A percentile compares a stretch with the other conserved stretches of the same genome.
phyloP scores from a whole-genome alignment of 1,140 invertebrate genomes.

The Pseudomyrmex dendroicus region DNA sequence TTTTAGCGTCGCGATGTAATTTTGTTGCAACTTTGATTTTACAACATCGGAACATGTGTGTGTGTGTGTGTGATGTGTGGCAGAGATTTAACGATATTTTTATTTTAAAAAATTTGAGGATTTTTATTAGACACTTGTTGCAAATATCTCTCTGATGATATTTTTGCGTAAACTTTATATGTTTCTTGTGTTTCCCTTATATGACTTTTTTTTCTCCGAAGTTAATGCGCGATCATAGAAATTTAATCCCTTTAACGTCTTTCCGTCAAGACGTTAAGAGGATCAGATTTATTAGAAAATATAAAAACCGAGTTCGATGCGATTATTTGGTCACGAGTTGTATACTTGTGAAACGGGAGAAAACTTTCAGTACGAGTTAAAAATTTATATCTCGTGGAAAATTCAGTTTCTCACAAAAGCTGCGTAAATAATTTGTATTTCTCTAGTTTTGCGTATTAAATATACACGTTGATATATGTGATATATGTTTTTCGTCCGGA shows the following conservation, averaged over 20 bases:
- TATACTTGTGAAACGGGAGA: too few species aligned
- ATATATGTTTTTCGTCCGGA: not conserved
- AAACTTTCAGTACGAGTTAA: too few species aligned
- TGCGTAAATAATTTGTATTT: not conserved
- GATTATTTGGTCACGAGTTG: too few species aligned
- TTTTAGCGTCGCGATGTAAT: not conserved
- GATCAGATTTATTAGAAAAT: too few species aligned
- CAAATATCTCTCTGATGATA: not conserved
- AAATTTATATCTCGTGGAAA: not conserved
- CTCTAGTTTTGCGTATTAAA: too few species aligned
- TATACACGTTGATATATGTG: not conserved
- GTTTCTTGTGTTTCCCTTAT: too few species aligned
- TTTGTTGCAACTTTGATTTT: not conserved
- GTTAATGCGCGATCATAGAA: too few species aligned
- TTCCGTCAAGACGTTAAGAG: not conserved
- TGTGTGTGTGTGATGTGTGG: too few species aligned
- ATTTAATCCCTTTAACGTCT: too few species aligned
- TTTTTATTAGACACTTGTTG: not conserved
- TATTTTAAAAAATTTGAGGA: not conserved
- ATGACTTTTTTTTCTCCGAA: too few species aligned
- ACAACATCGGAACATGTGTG: not conserved
- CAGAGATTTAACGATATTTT: not conserved
- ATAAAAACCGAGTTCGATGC: too few species aligned
- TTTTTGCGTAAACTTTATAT: not conserved
- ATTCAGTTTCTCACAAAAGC: not conserved